Evolutionary conservation across 2,888 invertebrate genomes (phyloP).

Genomic region (Fragum whitleyi): DNA sequence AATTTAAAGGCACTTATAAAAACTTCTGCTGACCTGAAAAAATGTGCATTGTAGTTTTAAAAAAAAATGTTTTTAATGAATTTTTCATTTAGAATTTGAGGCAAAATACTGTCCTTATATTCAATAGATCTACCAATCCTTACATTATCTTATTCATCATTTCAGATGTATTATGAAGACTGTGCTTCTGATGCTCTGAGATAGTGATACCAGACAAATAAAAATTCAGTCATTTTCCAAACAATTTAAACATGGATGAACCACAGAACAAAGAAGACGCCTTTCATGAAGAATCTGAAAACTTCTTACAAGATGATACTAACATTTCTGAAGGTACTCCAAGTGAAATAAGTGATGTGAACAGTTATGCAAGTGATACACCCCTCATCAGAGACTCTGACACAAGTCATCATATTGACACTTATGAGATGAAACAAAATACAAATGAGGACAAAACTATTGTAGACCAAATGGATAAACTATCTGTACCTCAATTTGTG

Average conservation of each 20-base stretch:
- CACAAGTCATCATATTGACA: background rate
- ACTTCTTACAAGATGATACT: background rate
- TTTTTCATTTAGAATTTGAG: too few relatives aligned
- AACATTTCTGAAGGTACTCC: background rate
- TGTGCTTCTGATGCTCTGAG: background rate
- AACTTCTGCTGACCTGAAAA: too few relatives aligned
- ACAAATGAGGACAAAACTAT: background rate
- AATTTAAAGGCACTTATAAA: too few relatives aligned
- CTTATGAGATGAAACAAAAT: background rate
- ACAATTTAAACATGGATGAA: background rate
- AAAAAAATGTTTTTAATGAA: too few relatives aligned
- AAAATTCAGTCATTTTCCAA: background rate
- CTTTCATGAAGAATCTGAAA: background rate
- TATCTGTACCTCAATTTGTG: background rate
- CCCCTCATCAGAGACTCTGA: slow-evolving; percentile 11
- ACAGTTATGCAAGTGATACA: slow-evolving; percentile 41
- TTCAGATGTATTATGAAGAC: background rate
- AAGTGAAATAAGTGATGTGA: slow-evolving; percentile 16
- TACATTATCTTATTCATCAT: too few relatives aligned
- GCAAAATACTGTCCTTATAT: too few relatives aligned
- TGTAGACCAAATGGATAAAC: background rate
- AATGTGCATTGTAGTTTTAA: too few relatives aligned
- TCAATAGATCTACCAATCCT: too few relatives aligned
- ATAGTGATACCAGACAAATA: background rate
- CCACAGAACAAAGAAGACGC: background rate